A percentile compares a stretch with the other conserved stretches of the same genome.
phyloP scores from a whole-genome alignment of 2,888 invertebrate species.

The Oasisia sp. region DNA sequence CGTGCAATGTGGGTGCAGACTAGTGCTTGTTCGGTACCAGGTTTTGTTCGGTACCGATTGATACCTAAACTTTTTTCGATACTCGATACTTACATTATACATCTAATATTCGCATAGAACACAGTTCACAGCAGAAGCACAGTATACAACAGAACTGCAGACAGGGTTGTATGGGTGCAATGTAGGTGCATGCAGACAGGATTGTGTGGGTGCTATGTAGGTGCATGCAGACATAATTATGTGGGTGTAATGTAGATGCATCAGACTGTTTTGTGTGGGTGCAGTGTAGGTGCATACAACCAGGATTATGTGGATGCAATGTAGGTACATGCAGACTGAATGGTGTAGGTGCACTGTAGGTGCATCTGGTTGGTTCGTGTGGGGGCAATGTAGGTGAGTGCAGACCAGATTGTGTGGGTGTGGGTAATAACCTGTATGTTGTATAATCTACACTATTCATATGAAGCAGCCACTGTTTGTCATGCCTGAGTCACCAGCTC shows the following conservation, averaged over 20 bases:
- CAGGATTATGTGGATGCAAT: neutral
- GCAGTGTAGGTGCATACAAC: neutral
- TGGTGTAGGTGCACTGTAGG: neutral
- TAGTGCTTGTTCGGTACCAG: neutral
- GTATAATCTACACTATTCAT: slow-evolving; percentile 2
- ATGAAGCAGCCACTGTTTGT: neutral
- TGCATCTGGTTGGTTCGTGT: neutral
- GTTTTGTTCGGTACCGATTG: no score
- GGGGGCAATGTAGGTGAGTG: neutral
- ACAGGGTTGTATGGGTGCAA: neutral
- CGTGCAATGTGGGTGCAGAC: neutral
- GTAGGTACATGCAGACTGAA: neutral
- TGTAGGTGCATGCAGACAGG: neutral
- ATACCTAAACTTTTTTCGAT: no score
- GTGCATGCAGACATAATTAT: neutral
- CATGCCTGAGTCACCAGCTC: neutral
- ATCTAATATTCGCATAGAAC: no score
- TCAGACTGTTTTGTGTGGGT: neutral
- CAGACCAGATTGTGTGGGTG: neutral
- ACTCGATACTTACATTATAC: no score
- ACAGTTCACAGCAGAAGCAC: no score
- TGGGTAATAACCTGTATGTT: neutral
- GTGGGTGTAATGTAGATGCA: neutral
- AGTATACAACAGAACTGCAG: no score
- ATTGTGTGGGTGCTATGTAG: neutral